Percentiles rank a stretch among this genome's conserved stretches.
Evolutionary conservation across 2,797 vertebrate species (phyloP).

Genomic region (Gallinago nigripennis): DNA sequence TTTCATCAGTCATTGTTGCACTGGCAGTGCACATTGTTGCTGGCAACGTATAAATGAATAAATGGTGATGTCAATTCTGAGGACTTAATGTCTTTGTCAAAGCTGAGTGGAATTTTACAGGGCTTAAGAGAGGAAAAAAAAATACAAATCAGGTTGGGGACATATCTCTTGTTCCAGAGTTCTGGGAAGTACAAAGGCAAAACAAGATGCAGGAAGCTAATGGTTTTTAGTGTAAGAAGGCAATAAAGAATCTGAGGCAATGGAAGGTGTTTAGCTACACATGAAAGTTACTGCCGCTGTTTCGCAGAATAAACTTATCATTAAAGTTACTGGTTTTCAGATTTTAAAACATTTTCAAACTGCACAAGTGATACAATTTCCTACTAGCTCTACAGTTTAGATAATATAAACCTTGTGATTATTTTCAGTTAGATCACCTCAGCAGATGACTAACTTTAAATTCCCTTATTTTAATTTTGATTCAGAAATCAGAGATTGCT

Average conservation of each 20-base stretch:
- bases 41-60: neutral
- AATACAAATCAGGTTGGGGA: rapidly evolving
- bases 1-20: neutral
- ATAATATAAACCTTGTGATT: neutral
- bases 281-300: neutral
- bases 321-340: neutral
- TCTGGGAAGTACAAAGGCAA: neutral
- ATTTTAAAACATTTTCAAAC: neutral
- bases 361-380: neutral
- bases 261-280: neutral
- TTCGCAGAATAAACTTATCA: neutral
- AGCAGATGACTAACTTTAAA: neutral
- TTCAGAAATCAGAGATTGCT: neutral
- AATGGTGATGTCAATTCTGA: neutral
- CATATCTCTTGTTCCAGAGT: neutral
- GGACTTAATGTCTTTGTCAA: neutral
- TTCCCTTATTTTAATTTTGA: neutral
- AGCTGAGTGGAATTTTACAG: neutral
- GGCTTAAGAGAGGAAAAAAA: neutral
- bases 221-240: neutral
- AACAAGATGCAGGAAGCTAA: neutral
- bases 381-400: neutral
- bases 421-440: neutral
- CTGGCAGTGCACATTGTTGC: neutral
- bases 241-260: neutral